A percentile compares a stretch with the other conserved stretches of the same genome.
Conservation (phyloP, 2,888 invertebrate species). For the Tridacna crocea region DNA sequence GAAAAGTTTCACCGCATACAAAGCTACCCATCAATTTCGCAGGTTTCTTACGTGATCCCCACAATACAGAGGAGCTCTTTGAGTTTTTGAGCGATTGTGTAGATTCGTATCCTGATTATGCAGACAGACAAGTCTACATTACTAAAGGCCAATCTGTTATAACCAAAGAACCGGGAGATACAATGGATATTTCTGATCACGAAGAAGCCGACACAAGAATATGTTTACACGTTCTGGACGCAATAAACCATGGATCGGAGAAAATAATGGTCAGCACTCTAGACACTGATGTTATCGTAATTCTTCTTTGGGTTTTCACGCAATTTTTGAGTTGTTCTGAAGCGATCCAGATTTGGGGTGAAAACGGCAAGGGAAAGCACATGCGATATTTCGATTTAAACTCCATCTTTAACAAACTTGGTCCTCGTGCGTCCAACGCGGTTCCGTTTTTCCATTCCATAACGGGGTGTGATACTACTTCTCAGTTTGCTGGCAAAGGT, state of each 20-base stretch:
- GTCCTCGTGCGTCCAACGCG: constrained; percentile 45
- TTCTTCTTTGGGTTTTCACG: constrained; percentile 17
- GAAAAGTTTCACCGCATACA: constrained; percentile 35
- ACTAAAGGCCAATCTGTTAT: constrained; percentile 2
- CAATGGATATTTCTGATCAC: too few species aligned
- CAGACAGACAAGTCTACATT: too few species aligned
- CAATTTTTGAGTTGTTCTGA: constrained; percentile 1
- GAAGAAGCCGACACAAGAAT: constrained; percentile 39
- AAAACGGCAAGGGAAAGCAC: constrained; percentile 51
- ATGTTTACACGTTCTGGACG: constrained; percentile 16
- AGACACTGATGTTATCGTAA: constrained; percentile 31
- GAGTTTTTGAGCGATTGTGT: constrained; percentile 18
- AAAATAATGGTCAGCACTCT: constrained; percentile 21
- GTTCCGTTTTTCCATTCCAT: constrained; percentile 64
- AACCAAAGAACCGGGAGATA: neutral
- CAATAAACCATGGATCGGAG: neutral
- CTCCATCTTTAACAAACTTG: constrained; percentile 46
- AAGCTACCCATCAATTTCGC: constrained; percentile 44
- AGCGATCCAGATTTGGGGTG: constrained; percentile 47
- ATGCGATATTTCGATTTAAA: constrained; percentile 50
- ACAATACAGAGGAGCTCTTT: constrained; percentile 57
- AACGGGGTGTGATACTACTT: too few species aligned
- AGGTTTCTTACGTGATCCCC: constrained; percentile 43
- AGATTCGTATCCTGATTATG: neutral
- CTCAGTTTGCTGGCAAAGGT: too few species aligned